Percentiles rank a stretch among this genome's conserved stretches.
Evolutionary conservation across 2,113 vertebrate genomes (phyloP).

Genomic region (Pangasianodon hypophthalmus): DNA sequence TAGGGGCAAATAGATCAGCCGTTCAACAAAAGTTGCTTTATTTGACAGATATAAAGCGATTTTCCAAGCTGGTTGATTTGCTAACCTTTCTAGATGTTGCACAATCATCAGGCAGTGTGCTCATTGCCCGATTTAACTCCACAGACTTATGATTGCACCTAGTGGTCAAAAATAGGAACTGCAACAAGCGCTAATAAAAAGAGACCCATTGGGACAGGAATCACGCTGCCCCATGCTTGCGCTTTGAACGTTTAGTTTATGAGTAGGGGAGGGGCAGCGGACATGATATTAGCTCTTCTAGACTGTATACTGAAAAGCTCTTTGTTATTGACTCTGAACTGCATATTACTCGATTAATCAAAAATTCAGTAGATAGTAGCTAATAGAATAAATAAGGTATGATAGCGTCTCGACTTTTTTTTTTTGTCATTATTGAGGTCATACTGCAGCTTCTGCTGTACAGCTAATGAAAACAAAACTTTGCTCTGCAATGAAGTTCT

Average conservation of each 20-base stretch:
- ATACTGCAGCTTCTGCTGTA: background rate
- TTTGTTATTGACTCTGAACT: background rate
- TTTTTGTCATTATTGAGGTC: background rate
- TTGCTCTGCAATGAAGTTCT: conserved; percentile 63
- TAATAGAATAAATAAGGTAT: background rate
- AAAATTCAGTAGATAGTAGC: too few species aligned
- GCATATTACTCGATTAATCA: too few species aligned
- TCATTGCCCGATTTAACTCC: too few species aligned
- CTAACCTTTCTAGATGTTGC: too few species aligned
- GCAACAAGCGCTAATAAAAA: background rate
- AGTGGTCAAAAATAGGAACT: background rate
- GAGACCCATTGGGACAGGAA: background rate
- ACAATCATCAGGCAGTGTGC: too few species aligned
- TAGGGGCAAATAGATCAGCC: too few species aligned
- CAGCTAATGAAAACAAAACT: conserved; percentile 56
- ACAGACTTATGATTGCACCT: background rate
- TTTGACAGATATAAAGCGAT: too few species aligned
- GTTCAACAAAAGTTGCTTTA: too few species aligned
- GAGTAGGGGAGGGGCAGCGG: background rate
- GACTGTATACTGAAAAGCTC: too few species aligned
- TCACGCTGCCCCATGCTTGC: background rate
- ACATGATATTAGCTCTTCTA: background rate
- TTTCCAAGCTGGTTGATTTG: too few species aligned
- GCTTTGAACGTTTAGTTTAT: background rate
- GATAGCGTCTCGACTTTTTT: background rate